These are phyloP conservation scores for Morone chrysops DNA, from an alignment of 2,113 vertebrate genomes.

Conservation along the genomic window DNA sequence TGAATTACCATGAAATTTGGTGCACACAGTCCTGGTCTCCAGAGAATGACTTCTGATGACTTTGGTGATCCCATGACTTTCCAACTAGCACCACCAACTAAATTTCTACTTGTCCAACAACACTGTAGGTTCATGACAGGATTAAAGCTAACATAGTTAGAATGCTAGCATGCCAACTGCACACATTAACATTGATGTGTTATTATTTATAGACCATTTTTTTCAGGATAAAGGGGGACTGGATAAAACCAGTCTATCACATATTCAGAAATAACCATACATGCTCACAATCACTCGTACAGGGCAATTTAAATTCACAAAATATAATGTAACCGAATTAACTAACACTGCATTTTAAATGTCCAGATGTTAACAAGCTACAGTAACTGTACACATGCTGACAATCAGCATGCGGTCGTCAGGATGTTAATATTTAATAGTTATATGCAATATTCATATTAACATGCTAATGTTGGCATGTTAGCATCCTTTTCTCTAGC, in stretches of 20 bases:
- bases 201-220: not conserved
- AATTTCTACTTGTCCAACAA: not conserved
- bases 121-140: not conserved
- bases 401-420: not conserved
- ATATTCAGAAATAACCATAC: too few species aligned
- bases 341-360: too few species aligned
- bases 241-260: too few species aligned
- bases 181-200: not conserved
- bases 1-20: not conserved
- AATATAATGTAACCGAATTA: too few species aligned
- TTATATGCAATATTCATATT: too few species aligned
- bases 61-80: not conserved
- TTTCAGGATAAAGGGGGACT: too few species aligned
- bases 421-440: too few species aligned
- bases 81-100: not conserved
- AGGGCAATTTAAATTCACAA: not conserved
- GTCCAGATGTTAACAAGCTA: too few species aligned
- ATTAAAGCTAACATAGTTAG: not conserved
- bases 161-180: not conserved
- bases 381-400: not conserved
- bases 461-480: not conserved
- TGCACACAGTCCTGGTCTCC: not conserved
- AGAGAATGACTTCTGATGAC: not conserved
- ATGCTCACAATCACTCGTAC: too few species aligned
- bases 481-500: not conserved